A percentile compares a stretch with the other conserved stretches of the same genome.
These are phyloP conservation scores for Tetrapedia diversipes DNA, from an alignment of 2,888 invertebrate genomes.

Conservation along the genomic window DNA sequence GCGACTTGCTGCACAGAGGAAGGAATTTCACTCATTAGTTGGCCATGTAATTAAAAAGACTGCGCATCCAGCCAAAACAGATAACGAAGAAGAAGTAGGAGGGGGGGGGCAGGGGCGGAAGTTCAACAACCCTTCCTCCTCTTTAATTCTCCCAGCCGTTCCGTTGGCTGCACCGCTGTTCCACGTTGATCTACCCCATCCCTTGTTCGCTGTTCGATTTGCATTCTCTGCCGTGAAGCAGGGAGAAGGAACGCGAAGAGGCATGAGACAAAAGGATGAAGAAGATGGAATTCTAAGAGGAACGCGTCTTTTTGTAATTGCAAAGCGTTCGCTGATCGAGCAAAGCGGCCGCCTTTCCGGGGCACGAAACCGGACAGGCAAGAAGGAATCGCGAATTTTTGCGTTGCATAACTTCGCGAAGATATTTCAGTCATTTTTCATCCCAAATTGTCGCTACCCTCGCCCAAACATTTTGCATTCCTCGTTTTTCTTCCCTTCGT, in stretches of 20 bases:
- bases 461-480: not conserved
- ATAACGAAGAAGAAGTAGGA: slow-evolving; percentile 77
- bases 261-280: slow-evolving; percentile 62
- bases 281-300: slow-evolving; percentile 62
- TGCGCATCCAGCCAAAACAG: slow-evolving; percentile 77
- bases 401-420: not conserved
- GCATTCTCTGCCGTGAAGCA: slow-evolving; percentile 57
- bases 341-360: slow-evolving; percentile 64
- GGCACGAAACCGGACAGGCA: slow-evolving; percentile 70
- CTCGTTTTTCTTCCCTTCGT: not conserved
- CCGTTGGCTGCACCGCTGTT: slow-evolving; percentile 48
- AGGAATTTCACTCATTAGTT: slow-evolving; percentile 80
- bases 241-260: slow-evolving; percentile 56
- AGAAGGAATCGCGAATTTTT: slow-evolving; percentile 69
- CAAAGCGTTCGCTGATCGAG: slow-evolving; percentile 71
- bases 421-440: not conserved
- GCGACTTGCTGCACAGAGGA: slow-evolving; percentile 63
- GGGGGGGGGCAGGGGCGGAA: too few relatives aligned
- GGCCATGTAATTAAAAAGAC: slow-evolving; percentile 80
- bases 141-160: slow-evolving; percentile 73
- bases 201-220: slow-evolving; percentile 64
- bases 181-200: slow-evolving; percentile 58
- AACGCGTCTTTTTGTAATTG: slow-evolving; percentile 75
- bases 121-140: slow-evolving; percentile 72
- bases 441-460: not conserved